Percentiles rank a stretch among this genome's conserved stretches.
Evolutionary conservation across 2,113 vertebrate genomes (phyloP).

Genomic region (Cynocephalus volans): DNA sequence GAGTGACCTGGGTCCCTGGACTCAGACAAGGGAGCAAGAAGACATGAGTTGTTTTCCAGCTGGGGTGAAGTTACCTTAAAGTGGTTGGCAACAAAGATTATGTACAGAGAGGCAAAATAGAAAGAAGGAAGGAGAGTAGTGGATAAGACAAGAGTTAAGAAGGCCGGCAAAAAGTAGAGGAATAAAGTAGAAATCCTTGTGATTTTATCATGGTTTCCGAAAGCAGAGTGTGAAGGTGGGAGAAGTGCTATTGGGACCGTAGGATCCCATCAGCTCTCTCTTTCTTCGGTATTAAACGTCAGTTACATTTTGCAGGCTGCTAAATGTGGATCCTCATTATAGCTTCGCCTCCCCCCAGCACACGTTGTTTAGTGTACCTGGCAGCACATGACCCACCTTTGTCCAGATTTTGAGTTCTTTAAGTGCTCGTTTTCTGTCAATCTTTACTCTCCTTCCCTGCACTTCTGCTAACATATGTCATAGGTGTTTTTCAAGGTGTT

Average conservation of each 20-base stretch:
- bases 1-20: not conserved
- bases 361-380: not conserved
- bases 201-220: not conserved
- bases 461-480: constrained; percentile 39
- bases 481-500: constrained; percentile 46
- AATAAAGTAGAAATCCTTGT: not conserved
- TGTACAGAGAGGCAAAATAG: not conserved
- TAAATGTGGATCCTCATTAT: not conserved
- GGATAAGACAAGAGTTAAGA: constrained; percentile 18
- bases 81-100: constrained; percentile 22
- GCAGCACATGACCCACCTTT: not conserved
- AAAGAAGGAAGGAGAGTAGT: not conserved
- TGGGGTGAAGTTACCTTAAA: constrained; percentile 56
- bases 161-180: constrained; percentile 4
- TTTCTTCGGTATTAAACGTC: not conserved
- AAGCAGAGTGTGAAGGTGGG: not conserved
- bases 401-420: not conserved
- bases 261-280: not conserved
- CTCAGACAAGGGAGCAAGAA: not conserved
- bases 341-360: not conserved
- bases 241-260: not conserved
- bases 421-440: not conserved
- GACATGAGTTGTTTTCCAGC: constrained; percentile 10
- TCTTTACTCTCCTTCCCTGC: not conserved
- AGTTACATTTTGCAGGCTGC: not conserved